Conservation (phyloP, 2,113 vertebrate genomes). For the Tetraodon nigroviridis region DNA sequence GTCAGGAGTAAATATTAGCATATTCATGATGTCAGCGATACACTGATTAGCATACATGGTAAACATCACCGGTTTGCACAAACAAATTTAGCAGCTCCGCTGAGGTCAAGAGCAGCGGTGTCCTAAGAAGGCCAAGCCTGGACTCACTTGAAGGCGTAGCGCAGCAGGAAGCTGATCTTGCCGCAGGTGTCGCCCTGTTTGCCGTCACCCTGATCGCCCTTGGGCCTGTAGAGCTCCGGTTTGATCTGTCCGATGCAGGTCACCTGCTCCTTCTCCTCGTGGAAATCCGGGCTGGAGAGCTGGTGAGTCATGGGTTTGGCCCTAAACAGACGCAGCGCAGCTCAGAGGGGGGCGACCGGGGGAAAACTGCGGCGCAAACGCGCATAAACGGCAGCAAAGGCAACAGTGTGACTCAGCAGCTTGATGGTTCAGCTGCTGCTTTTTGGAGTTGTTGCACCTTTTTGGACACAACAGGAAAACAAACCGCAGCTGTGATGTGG, state of each 20-base stretch:
- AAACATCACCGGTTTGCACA: too few species aligned
- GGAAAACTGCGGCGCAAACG: neutral
- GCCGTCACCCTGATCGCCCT: constrained; percentile 76
- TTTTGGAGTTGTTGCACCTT: neutral
- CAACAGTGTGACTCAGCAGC: constrained; percentile 8
- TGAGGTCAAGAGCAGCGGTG: too few species aligned
- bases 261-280: constrained; percentile 83
- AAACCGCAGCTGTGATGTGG: too few species aligned
- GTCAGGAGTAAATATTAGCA: too few species aligned
- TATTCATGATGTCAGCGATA: too few species aligned
- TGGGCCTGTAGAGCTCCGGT: constrained; percentile 85
- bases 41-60: too few species aligned
- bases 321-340: constrained; percentile 54
- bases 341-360: constrained; percentile 27
- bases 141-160: constrained; percentile 84
- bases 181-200: constrained; percentile 80
- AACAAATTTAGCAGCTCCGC: too few species aligned
- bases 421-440: neutral
- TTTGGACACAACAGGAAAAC: neutral
- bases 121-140: too few species aligned
- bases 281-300: constrained; percentile 77
- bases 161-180: constrained; percentile 87
- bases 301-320: constrained; percentile 78
- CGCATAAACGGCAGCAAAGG: neutral
- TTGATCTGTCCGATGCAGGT: constrained; percentile 92